A percentile compares a stretch with the other conserved stretches of the same genome.
Conservation (phyloP, 2,113 vertebrate genomes). For the Crotophaga sulcirostris region DNA sequence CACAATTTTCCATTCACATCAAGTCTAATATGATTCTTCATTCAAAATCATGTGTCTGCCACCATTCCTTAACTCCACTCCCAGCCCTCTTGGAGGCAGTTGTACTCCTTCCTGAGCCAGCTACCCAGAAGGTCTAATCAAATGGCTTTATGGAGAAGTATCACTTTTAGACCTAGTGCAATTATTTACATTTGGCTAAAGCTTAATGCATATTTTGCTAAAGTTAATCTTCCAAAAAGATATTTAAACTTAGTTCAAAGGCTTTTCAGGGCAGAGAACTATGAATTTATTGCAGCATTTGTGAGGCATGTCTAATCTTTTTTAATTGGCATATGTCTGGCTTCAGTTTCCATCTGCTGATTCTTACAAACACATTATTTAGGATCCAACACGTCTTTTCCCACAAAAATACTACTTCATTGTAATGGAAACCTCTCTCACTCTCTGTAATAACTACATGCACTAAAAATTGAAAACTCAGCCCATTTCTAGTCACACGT, state of each 20-base stretch:
- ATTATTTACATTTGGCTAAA: slow-evolving; percentile 19
- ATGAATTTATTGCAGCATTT: background rate
- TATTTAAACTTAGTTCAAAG: background rate
- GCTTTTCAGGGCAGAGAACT: background rate
- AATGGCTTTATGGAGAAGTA: background rate
- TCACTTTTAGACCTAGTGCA: background rate
- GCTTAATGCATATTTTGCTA: background rate
- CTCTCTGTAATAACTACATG: background rate
- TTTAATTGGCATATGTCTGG: background rate
- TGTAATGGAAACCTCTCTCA: background rate
- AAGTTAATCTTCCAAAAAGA: slow-evolving; percentile 23
- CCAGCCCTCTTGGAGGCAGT: background rate
- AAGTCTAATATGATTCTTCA: background rate
- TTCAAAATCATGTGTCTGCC: fast-evolving
- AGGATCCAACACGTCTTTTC: background rate
- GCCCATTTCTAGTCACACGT: background rate
- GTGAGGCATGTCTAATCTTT: background rate
- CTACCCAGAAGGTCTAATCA: background rate
- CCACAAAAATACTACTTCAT: background rate
- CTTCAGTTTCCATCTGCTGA: background rate
- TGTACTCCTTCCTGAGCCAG: background rate
- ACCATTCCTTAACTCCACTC: background rate
- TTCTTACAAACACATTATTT: background rate
- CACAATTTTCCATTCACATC: background rate
- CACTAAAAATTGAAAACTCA: background rate